phyloP scores from a whole-genome alignment of 2,797 vertebrate genomes.

The Discoglossus pictus region DNA sequence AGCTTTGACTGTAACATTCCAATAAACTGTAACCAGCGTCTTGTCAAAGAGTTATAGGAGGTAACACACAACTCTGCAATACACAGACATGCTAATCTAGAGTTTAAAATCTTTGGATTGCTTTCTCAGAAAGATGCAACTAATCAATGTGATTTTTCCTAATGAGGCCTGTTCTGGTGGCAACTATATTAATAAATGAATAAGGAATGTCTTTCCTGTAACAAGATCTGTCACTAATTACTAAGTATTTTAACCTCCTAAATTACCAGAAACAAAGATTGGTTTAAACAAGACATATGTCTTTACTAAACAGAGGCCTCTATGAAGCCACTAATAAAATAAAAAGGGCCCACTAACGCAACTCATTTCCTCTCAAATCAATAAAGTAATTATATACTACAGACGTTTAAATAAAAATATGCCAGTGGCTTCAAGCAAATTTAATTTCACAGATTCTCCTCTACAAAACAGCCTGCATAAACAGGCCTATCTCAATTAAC shows the following conservation, averaged over 20 bases:
- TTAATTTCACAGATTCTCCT: constrained; percentile 51
- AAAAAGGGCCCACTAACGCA: constrained; percentile 46
- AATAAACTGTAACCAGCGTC: too few relatives aligned
- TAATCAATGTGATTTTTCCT: constrained; percentile 31
- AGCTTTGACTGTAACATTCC: too few relatives aligned
- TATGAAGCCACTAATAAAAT: constrained; percentile 51
- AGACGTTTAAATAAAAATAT: constrained; percentile 53
- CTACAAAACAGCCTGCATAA: constrained; percentile 42
- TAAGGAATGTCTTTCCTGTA: constrained; percentile 47
- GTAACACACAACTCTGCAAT: too few relatives aligned
- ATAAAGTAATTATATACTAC: constrained; percentile 52
- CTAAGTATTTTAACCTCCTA: constrained; percentile 50
- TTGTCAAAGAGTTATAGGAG: too few relatives aligned
- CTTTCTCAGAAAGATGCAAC: constrained; percentile 33
- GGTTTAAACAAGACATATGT: constrained; percentile 51
- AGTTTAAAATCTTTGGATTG: constrained; percentile 13
- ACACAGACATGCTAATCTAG: neutral
- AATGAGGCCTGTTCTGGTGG: constrained; percentile 46
- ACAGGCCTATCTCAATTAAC: constrained; percentile 47
- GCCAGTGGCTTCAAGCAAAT: constrained; percentile 50
- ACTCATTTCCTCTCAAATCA: constrained; percentile 51
- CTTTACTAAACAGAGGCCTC: constrained; percentile 45
- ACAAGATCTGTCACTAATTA: constrained; percentile 53
- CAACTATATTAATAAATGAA: constrained; percentile 51
- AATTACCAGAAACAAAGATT: constrained; percentile 51